These are phyloP conservation scores for Petromus typicus DNA, from an alignment of 2,113 vertebrate genomes.

Conservation along the genomic window DNA sequence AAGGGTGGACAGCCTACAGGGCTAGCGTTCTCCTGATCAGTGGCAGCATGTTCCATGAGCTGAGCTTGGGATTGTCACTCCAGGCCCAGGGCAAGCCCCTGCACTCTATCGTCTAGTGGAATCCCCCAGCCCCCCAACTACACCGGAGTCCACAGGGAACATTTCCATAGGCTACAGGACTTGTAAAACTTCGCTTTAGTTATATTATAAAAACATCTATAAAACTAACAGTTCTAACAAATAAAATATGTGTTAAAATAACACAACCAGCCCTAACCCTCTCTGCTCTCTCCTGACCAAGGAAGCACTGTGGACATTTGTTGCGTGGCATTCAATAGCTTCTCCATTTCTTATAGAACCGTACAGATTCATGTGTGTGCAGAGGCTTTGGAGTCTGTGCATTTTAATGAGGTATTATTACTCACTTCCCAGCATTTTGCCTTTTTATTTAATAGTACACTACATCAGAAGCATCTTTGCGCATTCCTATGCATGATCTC, in stretches of 20 bases:
- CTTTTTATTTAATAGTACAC: background rate
- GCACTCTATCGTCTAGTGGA: background rate
- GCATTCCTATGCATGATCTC: background rate
- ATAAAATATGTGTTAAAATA: background rate
- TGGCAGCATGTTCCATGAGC: background rate
- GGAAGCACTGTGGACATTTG: background rate
- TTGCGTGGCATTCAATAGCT: background rate
- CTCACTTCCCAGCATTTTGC: background rate
- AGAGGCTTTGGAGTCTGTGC: background rate
- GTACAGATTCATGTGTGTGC: background rate
- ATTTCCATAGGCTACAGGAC: background rate
- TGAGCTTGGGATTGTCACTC: background rate
- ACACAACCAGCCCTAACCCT: background rate
- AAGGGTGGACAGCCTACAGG: background rate
- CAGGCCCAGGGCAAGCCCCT: background rate
- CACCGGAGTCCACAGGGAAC: background rate
- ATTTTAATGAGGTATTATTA: background rate
- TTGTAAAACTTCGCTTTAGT: background rate
- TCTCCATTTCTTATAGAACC: background rate
- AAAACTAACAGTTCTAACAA: conserved; percentile 11
- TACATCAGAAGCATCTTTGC: background rate
- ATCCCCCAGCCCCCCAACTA: background rate
- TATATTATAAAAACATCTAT: background rate
- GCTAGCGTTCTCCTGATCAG: background rate
- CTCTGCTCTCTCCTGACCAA: background rate